Conservation (phyloP, 2,888 invertebrate species). For the Scotopteryx bipunctaria region DNA sequence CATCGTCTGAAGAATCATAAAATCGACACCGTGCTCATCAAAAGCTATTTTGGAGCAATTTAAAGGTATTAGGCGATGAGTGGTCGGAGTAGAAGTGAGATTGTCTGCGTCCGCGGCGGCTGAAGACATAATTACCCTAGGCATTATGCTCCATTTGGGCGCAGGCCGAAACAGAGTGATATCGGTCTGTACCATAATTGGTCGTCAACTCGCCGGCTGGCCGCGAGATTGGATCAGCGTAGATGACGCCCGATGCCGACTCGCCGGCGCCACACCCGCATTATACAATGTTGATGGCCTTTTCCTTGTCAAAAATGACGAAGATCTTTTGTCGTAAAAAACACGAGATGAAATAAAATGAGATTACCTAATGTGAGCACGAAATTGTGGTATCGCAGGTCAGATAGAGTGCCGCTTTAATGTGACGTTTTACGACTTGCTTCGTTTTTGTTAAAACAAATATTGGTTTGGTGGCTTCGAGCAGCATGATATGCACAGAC, state of each 20-base stretch:
- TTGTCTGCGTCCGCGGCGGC: conserved; percentile 48
- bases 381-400: conserved; percentile 71
- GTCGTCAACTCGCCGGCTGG: conserved; percentile 68
- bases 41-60: conserved; percentile 62
- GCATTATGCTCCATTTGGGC: conserved; percentile 81
- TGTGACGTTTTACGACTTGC: conserved; percentile 19
- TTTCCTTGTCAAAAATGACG: conserved; percentile 84
- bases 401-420: conserved; percentile 55
- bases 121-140: conserved; percentile 80
- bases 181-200: conserved; percentile 70
- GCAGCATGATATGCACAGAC: too few relatives aligned
- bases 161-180: conserved; percentile 76
- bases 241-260: conserved; percentile 69
- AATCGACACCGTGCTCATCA: conserved; percentile 51
- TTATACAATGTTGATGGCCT: conserved; percentile 81
- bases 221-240: conserved; percentile 74
- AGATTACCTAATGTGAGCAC: conserved; percentile 74
- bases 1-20: conserved; percentile 45
- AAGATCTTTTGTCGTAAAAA: conserved; percentile 80
- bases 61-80: conserved; percentile 60
- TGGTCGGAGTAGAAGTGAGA: conserved; percentile 54
- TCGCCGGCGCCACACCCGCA: conserved; percentile 74
- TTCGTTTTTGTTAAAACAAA: conserved; percentile 26
- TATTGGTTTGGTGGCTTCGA: conserved; percentile 2
- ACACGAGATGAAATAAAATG: conserved; percentile 73